phyloP scores from a whole-genome alignment of 2,797 vertebrate genomes.

The Poeciliopsis turneri region DNA sequence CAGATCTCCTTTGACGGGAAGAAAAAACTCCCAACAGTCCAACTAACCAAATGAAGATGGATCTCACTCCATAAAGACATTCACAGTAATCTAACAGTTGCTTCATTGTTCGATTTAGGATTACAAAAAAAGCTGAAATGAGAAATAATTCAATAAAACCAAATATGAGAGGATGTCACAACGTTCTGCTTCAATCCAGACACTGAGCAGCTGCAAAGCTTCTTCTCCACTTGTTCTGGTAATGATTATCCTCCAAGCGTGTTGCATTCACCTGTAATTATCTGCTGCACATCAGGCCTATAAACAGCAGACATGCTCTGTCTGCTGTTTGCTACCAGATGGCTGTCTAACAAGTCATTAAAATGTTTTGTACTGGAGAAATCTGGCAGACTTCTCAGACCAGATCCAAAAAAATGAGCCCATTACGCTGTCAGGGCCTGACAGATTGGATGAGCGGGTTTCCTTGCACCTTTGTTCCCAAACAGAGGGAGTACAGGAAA shows the following conservation, averaged over 20 bases:
- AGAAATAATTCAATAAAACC: constrained; percentile 17
- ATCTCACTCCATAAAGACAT: constrained; percentile 47
- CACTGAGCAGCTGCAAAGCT: not conserved
- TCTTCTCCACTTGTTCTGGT: not conserved
- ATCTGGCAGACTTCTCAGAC: constrained; percentile 6
- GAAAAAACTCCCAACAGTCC: constrained; percentile 46
- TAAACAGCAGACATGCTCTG: not conserved
- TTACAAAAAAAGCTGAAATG: not conserved
- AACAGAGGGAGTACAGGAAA: constrained; percentile 6
- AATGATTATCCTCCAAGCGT: not conserved
- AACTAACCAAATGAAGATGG: constrained; percentile 50
- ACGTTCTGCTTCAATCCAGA: not conserved
- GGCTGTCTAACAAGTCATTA: constrained; percentile 8
- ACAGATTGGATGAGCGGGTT: constrained; percentile 15
- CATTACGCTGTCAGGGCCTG: not conserved
- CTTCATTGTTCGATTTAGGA: constrained; percentile 16
- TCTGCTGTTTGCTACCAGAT: constrained; percentile 15
- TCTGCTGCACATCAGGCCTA: not conserved
- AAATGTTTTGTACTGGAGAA: constrained; percentile 4
- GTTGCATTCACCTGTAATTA: not conserved
- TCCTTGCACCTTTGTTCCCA: constrained; percentile 7
- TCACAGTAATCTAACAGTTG: constrained; percentile 10
- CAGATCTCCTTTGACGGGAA: constrained; percentile 42
- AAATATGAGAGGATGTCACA: not conserved
- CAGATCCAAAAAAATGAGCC: constrained; percentile 8